Conservation (phyloP, 1,140 invertebrate species). For the Yoshiicerus persimilis region DNA sequence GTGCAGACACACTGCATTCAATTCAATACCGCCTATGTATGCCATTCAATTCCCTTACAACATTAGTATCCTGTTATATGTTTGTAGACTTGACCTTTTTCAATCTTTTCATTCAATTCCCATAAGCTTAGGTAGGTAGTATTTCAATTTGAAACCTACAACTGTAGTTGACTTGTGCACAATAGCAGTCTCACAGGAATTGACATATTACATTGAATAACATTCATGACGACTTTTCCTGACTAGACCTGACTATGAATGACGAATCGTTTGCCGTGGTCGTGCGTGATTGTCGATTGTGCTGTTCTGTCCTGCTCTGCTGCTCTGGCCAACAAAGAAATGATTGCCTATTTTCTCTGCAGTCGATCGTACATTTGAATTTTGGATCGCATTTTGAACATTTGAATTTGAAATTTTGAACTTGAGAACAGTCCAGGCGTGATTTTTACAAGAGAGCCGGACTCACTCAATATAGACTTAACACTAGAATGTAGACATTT, state of each 20-base stretch:
- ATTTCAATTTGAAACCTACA: conserved; percentile 6
- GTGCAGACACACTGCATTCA: neutral
- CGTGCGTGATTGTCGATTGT: conserved; percentile 19
- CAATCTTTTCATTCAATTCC: neutral
- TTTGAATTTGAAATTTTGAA: neutral
- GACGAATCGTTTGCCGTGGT: conserved; percentile 24
- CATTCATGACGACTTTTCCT: neutral
- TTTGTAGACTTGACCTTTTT: neutral
- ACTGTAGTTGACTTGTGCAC: neutral
- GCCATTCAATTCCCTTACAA: too few relatives aligned
- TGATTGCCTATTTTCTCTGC: neutral
- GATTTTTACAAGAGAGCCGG: neutral
- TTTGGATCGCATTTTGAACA: neutral
- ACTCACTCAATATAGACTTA: neutral
- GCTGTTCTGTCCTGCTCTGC: conserved; percentile 3
- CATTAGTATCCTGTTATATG: too few relatives aligned
- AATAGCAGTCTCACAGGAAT: neutral
- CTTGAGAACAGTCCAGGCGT: neutral
- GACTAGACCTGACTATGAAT: neutral
- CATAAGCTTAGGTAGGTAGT: neutral
- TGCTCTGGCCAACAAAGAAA: neutral
- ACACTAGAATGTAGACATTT: neutral
- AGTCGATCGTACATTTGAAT: conserved; percentile 1
- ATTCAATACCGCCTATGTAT: neutral
- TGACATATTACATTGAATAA: neutral